Evolutionary conservation across 1,140 invertebrate species (phyloP).

Genomic region (Helicoverpa zea): DNA sequence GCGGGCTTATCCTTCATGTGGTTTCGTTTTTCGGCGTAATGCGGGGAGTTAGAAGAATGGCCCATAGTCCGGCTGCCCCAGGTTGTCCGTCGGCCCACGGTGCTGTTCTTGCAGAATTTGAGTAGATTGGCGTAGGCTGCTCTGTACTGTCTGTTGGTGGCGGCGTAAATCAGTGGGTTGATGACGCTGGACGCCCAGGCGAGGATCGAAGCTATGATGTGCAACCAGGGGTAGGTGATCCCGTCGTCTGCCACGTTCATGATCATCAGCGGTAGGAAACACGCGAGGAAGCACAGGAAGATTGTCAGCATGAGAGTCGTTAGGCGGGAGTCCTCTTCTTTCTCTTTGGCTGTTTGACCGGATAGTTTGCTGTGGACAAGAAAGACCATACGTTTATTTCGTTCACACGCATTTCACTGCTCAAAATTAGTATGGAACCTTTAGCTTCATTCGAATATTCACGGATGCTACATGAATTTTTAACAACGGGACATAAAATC

Average conservation of each 20-base stretch:
- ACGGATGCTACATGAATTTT: no score
- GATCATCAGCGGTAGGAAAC: slow-evolving; percentile 95
- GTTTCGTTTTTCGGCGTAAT: slow-evolving; percentile 77
- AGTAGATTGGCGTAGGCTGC: slow-evolving; percentile 91
- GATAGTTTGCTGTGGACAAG: slow-evolving; percentile 80
- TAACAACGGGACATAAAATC: no score
- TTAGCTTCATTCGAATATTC: no score
- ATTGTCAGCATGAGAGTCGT: slow-evolving; percentile 95
- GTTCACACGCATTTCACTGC: no score
- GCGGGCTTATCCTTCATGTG: slow-evolving; percentile 74
- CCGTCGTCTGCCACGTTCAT: slow-evolving; percentile 94
- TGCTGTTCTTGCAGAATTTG: slow-evolving; percentile 81
- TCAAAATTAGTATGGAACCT: no score
- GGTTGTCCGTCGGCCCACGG: slow-evolving; percentile 74
- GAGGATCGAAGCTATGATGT: slow-evolving; percentile 93
- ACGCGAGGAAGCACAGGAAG: slow-evolving; percentile 94
- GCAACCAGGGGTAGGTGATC: slow-evolving; percentile 90
- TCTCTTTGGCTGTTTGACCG: slow-evolving; percentile 80
- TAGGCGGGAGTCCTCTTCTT: slow-evolving; percentile 92
- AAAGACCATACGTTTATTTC: neutral
- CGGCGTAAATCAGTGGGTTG: slow-evolving; percentile 95
- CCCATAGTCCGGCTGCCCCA: slow-evolving; percentile 82
- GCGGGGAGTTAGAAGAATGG: slow-evolving; percentile 81
- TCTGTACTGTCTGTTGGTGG: slow-evolving; percentile 94
- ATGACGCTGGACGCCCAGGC: slow-evolving; percentile 95